phyloP scores from a whole-genome alignment of 2,888 invertebrate genomes.

The Thereva unica region DNA sequence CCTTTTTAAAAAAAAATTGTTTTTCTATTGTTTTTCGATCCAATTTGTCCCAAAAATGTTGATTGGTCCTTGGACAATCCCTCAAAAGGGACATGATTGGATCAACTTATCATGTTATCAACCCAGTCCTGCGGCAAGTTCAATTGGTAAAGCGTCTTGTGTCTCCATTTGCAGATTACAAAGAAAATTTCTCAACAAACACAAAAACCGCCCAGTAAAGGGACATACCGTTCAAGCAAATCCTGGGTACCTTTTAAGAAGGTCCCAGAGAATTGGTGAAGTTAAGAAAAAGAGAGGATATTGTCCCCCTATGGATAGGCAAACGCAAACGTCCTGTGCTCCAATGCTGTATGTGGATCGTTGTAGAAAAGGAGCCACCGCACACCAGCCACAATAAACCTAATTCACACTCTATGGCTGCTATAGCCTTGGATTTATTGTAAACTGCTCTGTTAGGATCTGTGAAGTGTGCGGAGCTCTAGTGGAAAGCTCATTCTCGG shows the following conservation, averaged over 20 bases:
- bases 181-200: constrained; percentile 24
- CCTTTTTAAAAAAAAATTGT: not conserved
- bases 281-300: constrained; percentile 40
- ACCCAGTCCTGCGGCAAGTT: constrained; percentile 10
- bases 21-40: constrained; percentile 23
- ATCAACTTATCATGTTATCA: constrained; percentile 20
- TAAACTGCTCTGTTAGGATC: constrained; percentile 23
- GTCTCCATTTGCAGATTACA: constrained; percentile 30
- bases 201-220: constrained; percentile 25
- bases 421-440: constrained; percentile 38
- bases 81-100: constrained; percentile 21
- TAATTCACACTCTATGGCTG: constrained; percentile 41
- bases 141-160: not conserved
- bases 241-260: constrained; percentile 29
- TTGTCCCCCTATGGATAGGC: constrained; percentile 21
- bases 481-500: constrained; percentile 21
- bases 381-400: constrained; percentile 37
- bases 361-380: no score
- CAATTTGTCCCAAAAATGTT: constrained; percentile 14
- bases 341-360: no score
- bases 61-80: constrained; percentile 7
- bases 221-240: constrained; percentile 18
- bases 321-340: constrained; percentile 11
- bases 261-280: constrained; percentile 33
- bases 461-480: constrained; percentile 24